These are phyloP conservation scores for Sus cebifrons DNA, from an alignment of 2,797 vertebrate species.

Conservation along the genomic window DNA sequence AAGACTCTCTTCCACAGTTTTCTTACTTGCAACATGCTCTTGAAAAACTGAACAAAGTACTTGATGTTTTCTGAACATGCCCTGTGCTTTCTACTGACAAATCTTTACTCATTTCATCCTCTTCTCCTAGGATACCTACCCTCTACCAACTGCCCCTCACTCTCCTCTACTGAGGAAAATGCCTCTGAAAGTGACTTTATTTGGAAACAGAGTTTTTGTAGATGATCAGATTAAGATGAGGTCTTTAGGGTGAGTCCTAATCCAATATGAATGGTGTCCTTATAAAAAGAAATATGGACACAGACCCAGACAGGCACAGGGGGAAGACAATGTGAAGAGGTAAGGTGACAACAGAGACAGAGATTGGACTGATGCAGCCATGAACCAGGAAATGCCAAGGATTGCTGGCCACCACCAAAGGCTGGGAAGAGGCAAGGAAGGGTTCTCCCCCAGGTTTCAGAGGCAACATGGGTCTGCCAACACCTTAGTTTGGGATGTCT, in stretches of 20 bases:
- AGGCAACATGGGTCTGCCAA: background rate
- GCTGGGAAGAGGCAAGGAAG: background rate
- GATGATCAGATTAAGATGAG: background rate
- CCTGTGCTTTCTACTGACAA: background rate
- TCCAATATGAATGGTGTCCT: background rate
- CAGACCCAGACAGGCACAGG: background rate
- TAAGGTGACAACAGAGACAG: background rate
- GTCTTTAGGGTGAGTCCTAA: background rate
- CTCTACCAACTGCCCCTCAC: background rate
- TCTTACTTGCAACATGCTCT: background rate
- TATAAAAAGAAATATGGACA: conserved; percentile 9
- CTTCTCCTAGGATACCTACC: background rate
- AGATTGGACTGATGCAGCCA: background rate
- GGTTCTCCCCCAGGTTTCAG: background rate
- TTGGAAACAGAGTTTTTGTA: conserved; percentile 20
- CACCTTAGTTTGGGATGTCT: background rate
- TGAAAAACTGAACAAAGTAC: background rate
- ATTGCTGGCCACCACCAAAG: background rate
- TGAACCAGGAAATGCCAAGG: background rate
- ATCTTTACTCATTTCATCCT: conserved; percentile 3
- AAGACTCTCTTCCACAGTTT: background rate
- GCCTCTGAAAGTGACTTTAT: background rate
- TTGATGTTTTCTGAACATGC: background rate
- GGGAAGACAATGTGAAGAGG: background rate
- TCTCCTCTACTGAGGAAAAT: background rate